phyloP scores from a whole-genome alignment of 2,797 vertebrate species.

The Hemitrygon akajei region DNA sequence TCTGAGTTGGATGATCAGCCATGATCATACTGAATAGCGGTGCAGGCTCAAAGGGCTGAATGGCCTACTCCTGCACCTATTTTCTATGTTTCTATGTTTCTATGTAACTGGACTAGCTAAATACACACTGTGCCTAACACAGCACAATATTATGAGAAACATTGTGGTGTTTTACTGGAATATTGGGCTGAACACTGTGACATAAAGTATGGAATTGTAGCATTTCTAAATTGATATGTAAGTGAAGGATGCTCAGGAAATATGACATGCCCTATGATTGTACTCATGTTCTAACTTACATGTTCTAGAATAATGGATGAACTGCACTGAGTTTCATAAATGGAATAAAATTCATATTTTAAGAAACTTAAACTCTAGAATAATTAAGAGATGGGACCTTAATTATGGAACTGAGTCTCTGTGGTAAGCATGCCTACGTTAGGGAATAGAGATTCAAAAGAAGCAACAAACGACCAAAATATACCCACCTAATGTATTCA shows the following conservation, averaged over 20 bases:
- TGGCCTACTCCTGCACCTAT: too few species aligned
- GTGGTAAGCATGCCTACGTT: not conserved
- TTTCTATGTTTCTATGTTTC: too few species aligned
- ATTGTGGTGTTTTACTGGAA: not conserved
- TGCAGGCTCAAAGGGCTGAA: too few species aligned
- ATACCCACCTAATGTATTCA: slow-evolving; percentile 60
- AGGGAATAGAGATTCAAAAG: not conserved
- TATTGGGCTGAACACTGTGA: not conserved
- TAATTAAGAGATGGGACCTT: not conserved
- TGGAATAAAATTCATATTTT: not conserved
- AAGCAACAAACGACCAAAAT: not conserved
- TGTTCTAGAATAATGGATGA: not conserved
- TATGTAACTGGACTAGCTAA: too few species aligned
- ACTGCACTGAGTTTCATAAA: not conserved
- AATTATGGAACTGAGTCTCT: not conserved
- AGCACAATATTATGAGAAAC: not conserved
- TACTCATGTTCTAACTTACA: not conserved
- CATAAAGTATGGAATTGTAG: not conserved
- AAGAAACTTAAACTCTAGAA: not conserved
- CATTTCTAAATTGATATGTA: not conserved
- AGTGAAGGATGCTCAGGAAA: not conserved
- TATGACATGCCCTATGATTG: not conserved
- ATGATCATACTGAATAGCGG: too few species aligned
- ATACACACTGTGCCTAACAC: too few species aligned
- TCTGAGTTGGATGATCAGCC: too few species aligned